Evolutionary conservation across 2,113 vertebrate genomes (phyloP), one percentile per base, ranked within the genome.

Genomic region (Callionymus lyra): DNA sequence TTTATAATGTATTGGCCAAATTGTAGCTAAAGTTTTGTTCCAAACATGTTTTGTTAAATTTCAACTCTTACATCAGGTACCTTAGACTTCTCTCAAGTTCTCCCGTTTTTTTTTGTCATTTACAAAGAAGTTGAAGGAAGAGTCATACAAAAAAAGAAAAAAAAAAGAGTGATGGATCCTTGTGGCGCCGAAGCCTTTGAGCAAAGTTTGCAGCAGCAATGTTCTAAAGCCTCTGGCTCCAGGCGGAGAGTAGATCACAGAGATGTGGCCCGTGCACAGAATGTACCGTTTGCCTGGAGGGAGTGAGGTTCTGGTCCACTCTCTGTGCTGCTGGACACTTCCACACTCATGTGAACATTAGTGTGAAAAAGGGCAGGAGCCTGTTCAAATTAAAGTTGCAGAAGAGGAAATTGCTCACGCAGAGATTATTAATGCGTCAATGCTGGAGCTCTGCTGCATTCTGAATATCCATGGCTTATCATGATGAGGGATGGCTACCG

Each of bases 281-380:
- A 57, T 72, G 61, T 49, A 63, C 38, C 41, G 45, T 53, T n/a
- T 6, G 50, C 58, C 67, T 66, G 46, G 18, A 66, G 67, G 44
- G 33, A 58, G 38, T 61, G 47, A 31, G 38, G 15, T 53, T 12
- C 34, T 9, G 27, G 40, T 31, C 31, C 41, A 16, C 38, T 36
- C 49, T 43, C 12, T 10, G 44, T 42, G 59, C 55, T 46, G 21
- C 21, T 27, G 21, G 21, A 27, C 21, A 27, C 21, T 27, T 27
- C 21, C 21, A 27, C 21, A 27, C 21, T 27, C 21, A 33, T 44
- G 38, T 54, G 38, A 55, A 35, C 43, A 27, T 8, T 5, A 27
- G 21, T 27, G 21, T 27, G 21, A 27, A 17, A 42, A 38, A 53
- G 47, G 56, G n/a, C 14, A 43, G 50, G 63, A 65, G 56, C 44